Evolutionary conservation across 2,797 vertebrate species (phyloP).

Genomic region (Pseudochirops corinnae): DNA sequence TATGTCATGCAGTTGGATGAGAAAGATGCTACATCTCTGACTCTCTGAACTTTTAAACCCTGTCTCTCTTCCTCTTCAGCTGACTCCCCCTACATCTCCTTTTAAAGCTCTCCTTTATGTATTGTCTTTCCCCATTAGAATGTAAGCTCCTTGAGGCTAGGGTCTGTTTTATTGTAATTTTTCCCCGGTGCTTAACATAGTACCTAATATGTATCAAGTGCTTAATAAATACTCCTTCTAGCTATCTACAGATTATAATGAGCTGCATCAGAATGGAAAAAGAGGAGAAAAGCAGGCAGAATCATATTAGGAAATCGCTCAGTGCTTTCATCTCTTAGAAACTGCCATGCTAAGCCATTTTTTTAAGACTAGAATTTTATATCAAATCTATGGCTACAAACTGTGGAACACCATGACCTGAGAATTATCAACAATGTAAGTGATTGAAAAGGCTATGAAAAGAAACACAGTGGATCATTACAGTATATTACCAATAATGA

Average conservation of each 20-base stretch:
- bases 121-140: not conserved
- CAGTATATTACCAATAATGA: not conserved
- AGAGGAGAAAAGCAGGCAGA: not conserved
- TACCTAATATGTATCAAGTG: not conserved
- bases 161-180: not conserved
- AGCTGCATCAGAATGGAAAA: not conserved
- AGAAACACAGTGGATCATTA: not conserved
- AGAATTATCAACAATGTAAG: not conserved
- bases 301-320: not conserved
- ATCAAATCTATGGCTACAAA: not conserved
- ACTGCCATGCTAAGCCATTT: not conserved
- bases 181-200: not conserved
- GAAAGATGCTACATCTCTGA: not conserved
- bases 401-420: not conserved
- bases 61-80: not conserved
- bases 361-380: not conserved
- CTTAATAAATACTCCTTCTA: not conserved
- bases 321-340: not conserved
- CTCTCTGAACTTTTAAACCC: not conserved
- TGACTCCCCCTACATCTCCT: not conserved
- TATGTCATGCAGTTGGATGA: not conserved
- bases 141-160: not conserved
- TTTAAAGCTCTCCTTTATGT: not conserved
- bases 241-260: not conserved
- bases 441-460: not conserved